Evolutionary conservation across 1,140 invertebrate species (phyloP), one percentile per base, ranked within the genome.

Genomic region (Holcopasites calliopsidis): DNA sequence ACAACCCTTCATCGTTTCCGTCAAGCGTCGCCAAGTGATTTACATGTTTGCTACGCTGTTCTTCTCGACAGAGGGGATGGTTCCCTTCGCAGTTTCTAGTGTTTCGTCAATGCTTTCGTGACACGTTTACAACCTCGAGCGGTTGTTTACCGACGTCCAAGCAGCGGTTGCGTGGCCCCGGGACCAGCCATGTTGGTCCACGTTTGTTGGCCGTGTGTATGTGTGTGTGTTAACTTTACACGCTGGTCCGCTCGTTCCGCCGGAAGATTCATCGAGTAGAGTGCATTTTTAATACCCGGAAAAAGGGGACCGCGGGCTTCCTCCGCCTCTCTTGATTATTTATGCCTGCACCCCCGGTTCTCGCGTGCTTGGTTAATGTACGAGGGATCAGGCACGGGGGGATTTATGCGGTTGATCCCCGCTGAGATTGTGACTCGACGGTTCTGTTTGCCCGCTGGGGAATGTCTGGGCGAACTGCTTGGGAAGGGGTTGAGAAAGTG

Each of bases 51-150:
- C 65, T 33, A 23, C 73, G 21, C 64, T 82, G 73, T 80, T 82
- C 73, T 76, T 54, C 21, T 33, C 47, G 11, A 21, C 55, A 5
- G 16, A 23, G 35, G 40, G 49, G 62, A 50, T n/a, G 62, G 38
- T 70, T 71, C 62, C 60, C 52, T 50, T 54, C 38, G 44, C 52
- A 13, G 52, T 28, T 77, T 76, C 49, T 72, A 50, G 35, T 7
- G 10, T 23, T 42, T 44, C 55, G 21, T 81, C 79, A 79, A 84
- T 85, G 83, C 84, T 83, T 83, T 81, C 79, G 70, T 61, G 72
- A 75, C 50, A 54, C 60, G 77, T 78, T 84, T 80, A 77, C 74
- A 75, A 64, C 68, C 80, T n/a, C 58, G 50, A 52, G 28, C 28
- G 49, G 28, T 80, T 82, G 78, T 80, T 83, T 84, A 64, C 78